phyloP scores from a whole-genome alignment of 2,888 invertebrate genomes.

The Gnatocerus cornutus region DNA sequence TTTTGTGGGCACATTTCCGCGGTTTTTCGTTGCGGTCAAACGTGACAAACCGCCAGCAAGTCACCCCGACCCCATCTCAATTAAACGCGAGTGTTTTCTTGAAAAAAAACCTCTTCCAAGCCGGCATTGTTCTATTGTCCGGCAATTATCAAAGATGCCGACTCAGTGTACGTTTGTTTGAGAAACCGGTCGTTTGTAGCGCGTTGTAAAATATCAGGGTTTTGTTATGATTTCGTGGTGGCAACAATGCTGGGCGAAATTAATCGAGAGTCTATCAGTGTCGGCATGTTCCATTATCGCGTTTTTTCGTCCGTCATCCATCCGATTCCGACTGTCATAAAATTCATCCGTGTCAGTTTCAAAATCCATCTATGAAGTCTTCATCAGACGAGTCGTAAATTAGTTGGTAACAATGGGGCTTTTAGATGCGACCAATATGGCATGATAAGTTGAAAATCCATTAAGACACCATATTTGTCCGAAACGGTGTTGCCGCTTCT shows the following conservation, averaged over 20 bases:
- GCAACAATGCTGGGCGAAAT: too few relatives aligned
- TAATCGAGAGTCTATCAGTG: too few relatives aligned
- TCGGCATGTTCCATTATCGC: background rate
- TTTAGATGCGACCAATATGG: constrained; percentile 47
- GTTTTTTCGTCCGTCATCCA: constrained; percentile 17
- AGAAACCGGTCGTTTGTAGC: constrained; percentile 51
- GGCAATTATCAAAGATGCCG: constrained; percentile 54
- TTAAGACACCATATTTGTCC: constrained; percentile 47
- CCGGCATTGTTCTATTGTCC: constrained; percentile 52
- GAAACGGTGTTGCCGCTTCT: constrained; percentile 31
- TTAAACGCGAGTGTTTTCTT: constrained; percentile 1
- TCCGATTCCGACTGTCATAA: constrained; percentile 27
- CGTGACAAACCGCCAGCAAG: background rate
- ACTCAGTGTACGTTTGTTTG: constrained; percentile 46
- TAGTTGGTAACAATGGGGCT: constrained; percentile 47
- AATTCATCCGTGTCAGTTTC: constrained; percentile 15
- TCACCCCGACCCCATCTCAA: background rate
- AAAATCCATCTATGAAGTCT: constrained; percentile 27
- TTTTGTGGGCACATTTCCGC: background rate
- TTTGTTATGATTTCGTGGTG: constrained; percentile 33
- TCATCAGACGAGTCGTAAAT: constrained; percentile 40
- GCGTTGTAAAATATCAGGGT: constrained; percentile 22
- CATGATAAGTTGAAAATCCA: constrained; percentile 48
- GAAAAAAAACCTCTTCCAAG: constrained; percentile 30
- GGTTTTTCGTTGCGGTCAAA: too few relatives aligned